Base-by-base conservation (phyloP, 2,888 invertebrate species). In the Eledona agricola region DNA sequence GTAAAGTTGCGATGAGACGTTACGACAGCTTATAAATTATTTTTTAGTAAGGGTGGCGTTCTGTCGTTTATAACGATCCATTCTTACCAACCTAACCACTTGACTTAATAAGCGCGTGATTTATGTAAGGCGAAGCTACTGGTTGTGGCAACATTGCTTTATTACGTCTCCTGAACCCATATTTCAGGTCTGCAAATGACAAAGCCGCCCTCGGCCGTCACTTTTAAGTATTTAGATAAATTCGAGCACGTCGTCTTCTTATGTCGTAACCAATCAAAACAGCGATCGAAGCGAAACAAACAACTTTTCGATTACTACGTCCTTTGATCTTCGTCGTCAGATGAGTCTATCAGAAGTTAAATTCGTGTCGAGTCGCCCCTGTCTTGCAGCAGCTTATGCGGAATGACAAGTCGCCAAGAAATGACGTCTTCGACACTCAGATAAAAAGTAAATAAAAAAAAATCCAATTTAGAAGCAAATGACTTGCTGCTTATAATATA, bases 51-150 rank as follows among this genome's bases (percentile, higher is more conserved):
- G 53, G 58, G 56, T 52, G 52, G 40, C 51, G 42, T 40, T 42
- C 37, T 52, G 52, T 46, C 51, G 42, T 40, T 42, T 32, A 28
- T 55, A 62, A 62, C 60, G 62, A 60, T 38, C 51, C 62, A 64
- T 64, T 63, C 64, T 65, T 67, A 60, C 63, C 63, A 70, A 69
- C 67, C 72, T 65, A 70, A 64, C 71, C 73, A 74, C 75, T 75
- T 73, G 74, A 74, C 72, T 75, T 74, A 74, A 75, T 75, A 72
- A 73, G 72, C 60, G 60, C 58, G 59, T 75, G 75, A 75, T 75
- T 75, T 75, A 75, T 75, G 71, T 74, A 72, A 73, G 72, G 67
- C 70, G 70, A 37, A 68, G 65, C 66, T 69, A 63, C 72, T 74
- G 73, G 69, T 65, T 66, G 63, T 75, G 74, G 74, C 74, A 74